These are phyloP conservation scores for Paramormyrops kingsleyae DNA, from an alignment of 2,113 vertebrate genomes.

Conservation along the genomic window DNA sequence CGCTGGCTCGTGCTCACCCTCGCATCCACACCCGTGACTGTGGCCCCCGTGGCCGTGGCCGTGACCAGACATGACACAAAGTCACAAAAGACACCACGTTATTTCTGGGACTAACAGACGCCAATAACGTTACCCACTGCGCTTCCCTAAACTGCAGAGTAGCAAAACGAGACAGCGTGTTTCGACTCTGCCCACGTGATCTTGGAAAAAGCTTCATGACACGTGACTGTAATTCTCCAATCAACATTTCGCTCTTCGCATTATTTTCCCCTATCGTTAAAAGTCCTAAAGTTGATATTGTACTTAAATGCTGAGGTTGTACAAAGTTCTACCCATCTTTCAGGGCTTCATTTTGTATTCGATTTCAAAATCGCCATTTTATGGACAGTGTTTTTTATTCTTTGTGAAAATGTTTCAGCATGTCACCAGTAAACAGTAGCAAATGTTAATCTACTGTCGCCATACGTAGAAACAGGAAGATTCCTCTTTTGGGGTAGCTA, in stretches of 20 bases:
- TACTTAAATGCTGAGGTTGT: background rate
- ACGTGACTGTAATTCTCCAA: conserved; percentile 3
- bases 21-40: conserved; percentile 62
- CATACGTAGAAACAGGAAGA: background rate
- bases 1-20: conserved; percentile 71
- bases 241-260: background rate
- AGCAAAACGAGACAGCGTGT: background rate
- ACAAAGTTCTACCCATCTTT: background rate
- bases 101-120: background rate
- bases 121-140: background rate
- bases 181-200: background rate
- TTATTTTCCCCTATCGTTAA: background rate
- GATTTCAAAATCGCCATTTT: background rate
- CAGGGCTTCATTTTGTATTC: background rate
- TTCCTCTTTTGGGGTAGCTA: background rate
- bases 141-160: background rate
- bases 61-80: conserved; percentile 56
- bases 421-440: background rate
- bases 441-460: background rate
- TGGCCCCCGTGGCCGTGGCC: conserved; percentile 48
- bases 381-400: background rate
- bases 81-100: background rate
- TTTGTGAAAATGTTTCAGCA: background rate
- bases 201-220: background rate
- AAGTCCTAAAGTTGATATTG: background rate